Percentiles rank a stretch among this genome's conserved stretches.
Evolutionary conservation across 2,888 invertebrate species (phyloP).

Genomic region (Andrena trimmerana): DNA sequence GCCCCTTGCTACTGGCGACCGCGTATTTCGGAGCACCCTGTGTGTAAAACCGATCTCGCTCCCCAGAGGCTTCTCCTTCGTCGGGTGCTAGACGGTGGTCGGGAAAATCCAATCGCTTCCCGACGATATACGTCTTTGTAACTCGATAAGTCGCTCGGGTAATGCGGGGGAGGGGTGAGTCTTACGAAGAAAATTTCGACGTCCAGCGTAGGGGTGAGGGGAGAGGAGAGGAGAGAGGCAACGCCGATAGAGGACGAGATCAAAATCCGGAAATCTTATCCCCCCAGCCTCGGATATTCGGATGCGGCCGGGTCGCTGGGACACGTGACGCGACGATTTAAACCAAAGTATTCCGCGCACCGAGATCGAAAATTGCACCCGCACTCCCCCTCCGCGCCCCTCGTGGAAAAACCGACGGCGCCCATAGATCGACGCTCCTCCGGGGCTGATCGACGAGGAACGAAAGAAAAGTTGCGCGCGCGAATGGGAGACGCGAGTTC

Average conservation of each 20-base stretch:
- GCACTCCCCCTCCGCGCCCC: too few relatives aligned
- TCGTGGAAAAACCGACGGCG: background rate
- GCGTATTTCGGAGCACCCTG: constrained; percentile 29
- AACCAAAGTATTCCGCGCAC: constrained; percentile 23
- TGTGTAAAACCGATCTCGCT: constrained; percentile 64
- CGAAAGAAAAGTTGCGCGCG: constrained; percentile 12
- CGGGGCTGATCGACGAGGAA: background rate
- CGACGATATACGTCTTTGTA: constrained; percentile 77
- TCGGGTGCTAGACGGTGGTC: constrained; percentile 71
- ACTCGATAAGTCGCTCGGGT: constrained; percentile 76
- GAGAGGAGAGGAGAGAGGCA: background rate
- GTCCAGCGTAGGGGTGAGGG: constrained; percentile 32
- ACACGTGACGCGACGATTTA: constrained; percentile 41
- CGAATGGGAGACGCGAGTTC: too few relatives aligned
- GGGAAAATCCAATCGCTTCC: constrained; percentile 78
- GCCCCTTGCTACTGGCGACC: background rate
- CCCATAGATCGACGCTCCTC: background rate
- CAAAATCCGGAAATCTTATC: constrained; percentile 56
- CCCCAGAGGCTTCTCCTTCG: constrained; percentile 62
- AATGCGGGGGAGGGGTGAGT: constrained; percentile 43
- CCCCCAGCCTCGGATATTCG: constrained; percentile 38
- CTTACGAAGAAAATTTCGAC: constrained; percentile 66
- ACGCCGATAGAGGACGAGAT: constrained; percentile 46
- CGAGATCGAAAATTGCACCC: constrained; percentile 9
- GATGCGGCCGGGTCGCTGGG: constrained; percentile 21